Base-by-base conservation (phyloP, 2,113 vertebrate species). In the Bungarus multicinctus region DNA sequence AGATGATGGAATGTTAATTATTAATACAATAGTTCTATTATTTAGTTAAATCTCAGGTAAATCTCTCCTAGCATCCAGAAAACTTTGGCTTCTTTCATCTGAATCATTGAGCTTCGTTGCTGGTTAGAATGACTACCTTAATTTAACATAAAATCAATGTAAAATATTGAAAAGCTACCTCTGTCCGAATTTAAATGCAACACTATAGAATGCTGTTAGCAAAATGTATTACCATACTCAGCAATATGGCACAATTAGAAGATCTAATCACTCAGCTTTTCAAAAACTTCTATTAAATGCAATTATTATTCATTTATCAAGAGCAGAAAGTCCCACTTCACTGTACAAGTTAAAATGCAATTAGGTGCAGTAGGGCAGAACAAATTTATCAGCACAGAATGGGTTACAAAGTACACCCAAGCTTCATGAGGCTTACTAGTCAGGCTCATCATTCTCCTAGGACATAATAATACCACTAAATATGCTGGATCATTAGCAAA, bases 401-500 rank as follows among this genome's bases (percentile, higher is more conserved):
- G 4, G 50, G 92, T 94, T 92, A 64, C 88, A 94, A 86, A 86
- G 86, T 4, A 3, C 53, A 34, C 90, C 89, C 91, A 92, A 74
- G 0, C 34, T 91, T 92, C 89, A 0, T 50, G 86, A 94, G 89
- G 22, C 74, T 95, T 94, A 92, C n/a, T 93, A 91, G 87, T 87
- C 87, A 91, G 91, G 89, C 94, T 94, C 91, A 47, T 94, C 91
- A 95, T 95, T 97, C 95, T 97, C 94, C 39, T 0, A 95, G 95
- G 95, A 94, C 95, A 94, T 74, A 96, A 95, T 60, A 96, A 94
- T 43, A 64, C 92, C 93, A 95, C 95, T 93, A 93, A 96, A 95
- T 94, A 97, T 96, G 94, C 93, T 23, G 53, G 94, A 95, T 97
- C 96, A 97, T 97, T 97, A 97, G 96, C 92, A 97, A 97, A 97